These are phyloP conservation scores for Apodemus sylvaticus DNA, from an alignment of 2,113 vertebrate genomes.

Conservation along the genomic window DNA sequence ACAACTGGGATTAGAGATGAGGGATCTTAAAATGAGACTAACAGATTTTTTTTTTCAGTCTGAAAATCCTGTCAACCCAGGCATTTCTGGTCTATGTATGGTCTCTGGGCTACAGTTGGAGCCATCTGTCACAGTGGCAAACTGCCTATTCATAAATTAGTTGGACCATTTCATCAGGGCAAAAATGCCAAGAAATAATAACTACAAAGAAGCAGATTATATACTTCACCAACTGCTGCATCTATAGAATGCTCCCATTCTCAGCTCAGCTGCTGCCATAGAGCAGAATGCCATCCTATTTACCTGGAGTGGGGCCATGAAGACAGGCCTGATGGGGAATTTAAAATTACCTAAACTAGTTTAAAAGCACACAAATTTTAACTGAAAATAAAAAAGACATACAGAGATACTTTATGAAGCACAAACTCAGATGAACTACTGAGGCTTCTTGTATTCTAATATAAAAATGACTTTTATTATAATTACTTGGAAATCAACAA, in stretches of 20 bases:
- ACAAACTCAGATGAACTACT: background rate
- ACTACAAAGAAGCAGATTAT: conserved; percentile 78
- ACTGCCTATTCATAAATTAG: conserved; percentile 79
- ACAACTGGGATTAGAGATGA: conserved; percentile 73
- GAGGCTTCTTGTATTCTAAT: background rate
- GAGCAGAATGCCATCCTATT: conserved; percentile 12
- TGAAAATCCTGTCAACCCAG: conserved; percentile 82
- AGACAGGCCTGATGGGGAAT: background rate
- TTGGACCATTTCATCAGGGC: conserved; percentile 78
- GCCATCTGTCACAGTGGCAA: conserved; percentile 85
- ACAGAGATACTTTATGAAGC: background rate
- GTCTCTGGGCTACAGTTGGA: conserved; percentile 80
- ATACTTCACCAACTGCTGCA: conserved; percentile 42
- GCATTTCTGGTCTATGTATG: conserved; percentile 55
- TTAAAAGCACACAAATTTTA: background rate
- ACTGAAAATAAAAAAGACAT: background rate
- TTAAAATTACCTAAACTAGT: background rate
- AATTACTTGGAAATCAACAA: background rate
- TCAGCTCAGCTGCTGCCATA: background rate
- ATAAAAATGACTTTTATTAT: background rate
- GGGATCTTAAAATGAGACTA: conserved; percentile 74
- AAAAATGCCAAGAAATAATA: conserved; percentile 79
- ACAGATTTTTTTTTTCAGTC: conserved; percentile 83
- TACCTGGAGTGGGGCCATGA: background rate
- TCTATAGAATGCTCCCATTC: conserved; percentile 55